Evolutionary conservation across 2,113 vertebrate species (phyloP).

Genomic region (Ptilorrhoa leucosticta): DNA sequence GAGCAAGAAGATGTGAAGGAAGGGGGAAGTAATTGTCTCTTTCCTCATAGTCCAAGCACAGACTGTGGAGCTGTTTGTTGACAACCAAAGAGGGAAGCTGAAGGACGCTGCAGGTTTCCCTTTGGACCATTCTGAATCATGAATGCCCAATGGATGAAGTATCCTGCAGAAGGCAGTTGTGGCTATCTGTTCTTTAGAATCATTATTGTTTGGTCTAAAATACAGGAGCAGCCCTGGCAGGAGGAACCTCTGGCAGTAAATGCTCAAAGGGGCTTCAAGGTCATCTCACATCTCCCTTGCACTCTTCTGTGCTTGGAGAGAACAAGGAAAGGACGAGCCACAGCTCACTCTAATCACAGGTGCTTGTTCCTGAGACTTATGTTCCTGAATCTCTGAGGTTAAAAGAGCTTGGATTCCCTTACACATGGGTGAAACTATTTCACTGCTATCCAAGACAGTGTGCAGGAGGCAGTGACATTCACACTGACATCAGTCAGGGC

Average conservation of each 20-base stretch:
- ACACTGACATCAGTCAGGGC: background rate
- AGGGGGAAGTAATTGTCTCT: background rate
- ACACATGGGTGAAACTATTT: background rate
- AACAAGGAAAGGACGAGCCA: background rate
- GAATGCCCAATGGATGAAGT: background rate
- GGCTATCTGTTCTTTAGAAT: background rate
- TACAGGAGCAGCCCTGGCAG: background rate
- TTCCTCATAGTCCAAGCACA: background rate
- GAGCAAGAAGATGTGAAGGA: background rate
- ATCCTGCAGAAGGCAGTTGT: background rate
- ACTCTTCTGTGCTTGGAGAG: background rate
- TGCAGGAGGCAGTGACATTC: background rate
- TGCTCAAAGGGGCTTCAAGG: background rate
- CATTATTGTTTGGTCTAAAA: background rate
- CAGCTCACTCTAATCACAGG: background rate
- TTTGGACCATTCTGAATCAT: background rate
- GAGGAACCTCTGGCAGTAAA: background rate
- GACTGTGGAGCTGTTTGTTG: background rate
- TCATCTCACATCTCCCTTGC: background rate
- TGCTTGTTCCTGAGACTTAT: background rate
- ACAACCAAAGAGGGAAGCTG: background rate
- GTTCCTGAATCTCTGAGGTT: background rate
- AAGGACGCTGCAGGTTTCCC: background rate
- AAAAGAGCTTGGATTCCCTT: background rate
- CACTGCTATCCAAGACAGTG: fast-evolving